Conservation (phyloP, 2,113 vertebrate genomes). For the Sapayoa aenigma region DNA sequence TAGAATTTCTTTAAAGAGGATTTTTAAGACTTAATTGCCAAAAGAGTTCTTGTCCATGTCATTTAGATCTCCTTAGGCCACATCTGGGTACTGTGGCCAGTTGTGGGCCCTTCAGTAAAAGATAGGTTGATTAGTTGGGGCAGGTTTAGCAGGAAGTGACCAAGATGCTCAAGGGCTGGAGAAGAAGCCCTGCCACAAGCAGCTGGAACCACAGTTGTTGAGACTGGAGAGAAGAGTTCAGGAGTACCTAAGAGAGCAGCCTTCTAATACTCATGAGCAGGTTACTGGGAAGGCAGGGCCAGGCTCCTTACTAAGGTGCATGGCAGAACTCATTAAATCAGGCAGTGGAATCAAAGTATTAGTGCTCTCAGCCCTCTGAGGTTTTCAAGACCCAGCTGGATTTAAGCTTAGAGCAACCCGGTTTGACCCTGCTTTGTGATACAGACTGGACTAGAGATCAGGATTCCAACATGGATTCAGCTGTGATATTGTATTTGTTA, state of each 20-base stretch:
- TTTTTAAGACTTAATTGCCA: background rate
- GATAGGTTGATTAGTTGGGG: background rate
- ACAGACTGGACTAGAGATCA: background rate
- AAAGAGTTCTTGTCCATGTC: background rate
- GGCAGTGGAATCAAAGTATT: background rate
- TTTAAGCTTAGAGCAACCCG: background rate
- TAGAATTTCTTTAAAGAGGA: background rate
- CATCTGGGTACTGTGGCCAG: background rate
- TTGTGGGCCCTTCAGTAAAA: background rate
- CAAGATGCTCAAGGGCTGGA: background rate
- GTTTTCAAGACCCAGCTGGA: background rate
- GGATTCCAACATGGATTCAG: background rate
- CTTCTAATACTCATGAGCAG: background rate
- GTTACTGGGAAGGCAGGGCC: background rate
- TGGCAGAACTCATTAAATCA: background rate
- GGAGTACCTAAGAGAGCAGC: fast-evolving
- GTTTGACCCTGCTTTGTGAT: background rate
- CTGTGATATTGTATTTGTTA: background rate
- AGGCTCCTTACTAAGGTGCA: background rate
- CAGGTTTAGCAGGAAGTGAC: background rate
- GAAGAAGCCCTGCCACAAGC: background rate
- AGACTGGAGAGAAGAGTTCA: background rate
- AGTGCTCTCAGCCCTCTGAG: fast-evolving
- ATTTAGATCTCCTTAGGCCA: background rate
- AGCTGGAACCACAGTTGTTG: background rate